Percentiles rank a stretch among this genome's conserved stretches.
These are phyloP conservation scores for Psettodes erumei DNA, from an alignment of 2,113 vertebrate species.

Conservation along the genomic window DNA sequence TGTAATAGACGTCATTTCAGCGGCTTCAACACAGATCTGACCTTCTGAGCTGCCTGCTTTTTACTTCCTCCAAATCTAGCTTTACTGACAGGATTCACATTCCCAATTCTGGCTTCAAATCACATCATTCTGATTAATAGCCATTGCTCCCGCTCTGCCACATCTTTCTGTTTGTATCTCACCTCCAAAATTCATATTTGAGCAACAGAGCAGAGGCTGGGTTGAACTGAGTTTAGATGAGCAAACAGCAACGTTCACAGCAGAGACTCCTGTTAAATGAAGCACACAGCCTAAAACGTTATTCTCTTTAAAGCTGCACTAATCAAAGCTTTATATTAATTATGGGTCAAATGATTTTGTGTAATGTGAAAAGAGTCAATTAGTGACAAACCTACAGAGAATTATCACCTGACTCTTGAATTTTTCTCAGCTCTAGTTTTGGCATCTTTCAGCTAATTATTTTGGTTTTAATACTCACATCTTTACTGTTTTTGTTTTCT, in stretches of 20 bases:
- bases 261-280: background rate
- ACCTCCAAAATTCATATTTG: constrained; percentile 25
- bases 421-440: background rate
- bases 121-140: constrained; percentile 28
- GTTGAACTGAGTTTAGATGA: constrained; percentile 15
- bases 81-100: constrained; percentile 21
- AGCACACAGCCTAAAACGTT: background rate
- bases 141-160: background rate
- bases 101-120: constrained; percentile 6
- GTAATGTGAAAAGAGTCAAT: background rate
- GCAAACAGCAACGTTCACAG: background rate
- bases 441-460: background rate
- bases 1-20: constrained; percentile 48
- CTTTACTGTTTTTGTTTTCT: background rate
- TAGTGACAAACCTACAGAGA: too few species aligned
- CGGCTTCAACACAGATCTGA: constrained; percentile 26
- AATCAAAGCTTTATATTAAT: background rate
- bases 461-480: background rate
- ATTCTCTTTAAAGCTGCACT: background rate
- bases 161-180: constrained; percentile 18
- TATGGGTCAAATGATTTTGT: background rate
- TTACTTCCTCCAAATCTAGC: constrained; percentile 21
- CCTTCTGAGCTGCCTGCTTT: constrained; percentile 14
- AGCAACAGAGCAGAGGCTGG: background rate
- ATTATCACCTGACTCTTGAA: background rate